A percentile compares a stretch with the other conserved stretches of the same genome.
These are phyloP conservation scores for Eunapius fragilis DNA, from an alignment of 37 sponge, comb jelly and placozoan genomes.

Conservation along the genomic window DNA sequence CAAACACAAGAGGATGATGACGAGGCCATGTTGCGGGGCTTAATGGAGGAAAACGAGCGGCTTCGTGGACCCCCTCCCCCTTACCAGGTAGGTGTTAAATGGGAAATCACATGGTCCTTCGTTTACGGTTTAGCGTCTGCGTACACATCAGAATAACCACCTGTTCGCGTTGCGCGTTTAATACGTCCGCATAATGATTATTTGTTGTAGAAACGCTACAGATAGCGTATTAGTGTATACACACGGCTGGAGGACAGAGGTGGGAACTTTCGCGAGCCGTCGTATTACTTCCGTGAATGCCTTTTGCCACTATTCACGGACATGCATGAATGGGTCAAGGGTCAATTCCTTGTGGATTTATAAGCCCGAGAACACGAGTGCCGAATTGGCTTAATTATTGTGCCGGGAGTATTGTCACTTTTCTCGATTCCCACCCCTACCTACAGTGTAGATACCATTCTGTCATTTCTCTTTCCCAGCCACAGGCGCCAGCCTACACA, in stretches of 20 bases:
- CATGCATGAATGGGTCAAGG: not conserved
- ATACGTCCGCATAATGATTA: too few species aligned
- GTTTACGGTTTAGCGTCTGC: not conserved
- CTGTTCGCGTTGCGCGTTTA: too few species aligned
- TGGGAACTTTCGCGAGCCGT: too few species aligned
- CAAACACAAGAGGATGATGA: slow-evolving; percentile 50
- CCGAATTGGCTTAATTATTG: too few species aligned
- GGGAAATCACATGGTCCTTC: not conserved
- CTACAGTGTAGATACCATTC: not conserved
- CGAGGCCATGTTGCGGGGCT: slow-evolving; percentile 28
- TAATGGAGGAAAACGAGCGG: not conserved
- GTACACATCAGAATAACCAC: too few species aligned
- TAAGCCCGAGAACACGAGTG: too few species aligned
- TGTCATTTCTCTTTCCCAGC: slow-evolving; percentile 9
- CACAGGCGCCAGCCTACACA: slow-evolving; percentile 38
- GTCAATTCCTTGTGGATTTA: not conserved
- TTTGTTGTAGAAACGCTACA: too few species aligned
- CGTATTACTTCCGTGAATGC: not conserved
- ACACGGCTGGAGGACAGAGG: too few species aligned
- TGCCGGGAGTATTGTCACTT: too few species aligned
- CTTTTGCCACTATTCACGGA: not conserved
- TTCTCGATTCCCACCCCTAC: not conserved
- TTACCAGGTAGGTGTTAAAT: slow-evolving; percentile 38
- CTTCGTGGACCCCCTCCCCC: slow-evolving; percentile 66
- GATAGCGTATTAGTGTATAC: too few species aligned